Conservation (phyloP, 1,140 invertebrate species). For the Hylaeus volcanicus region DNA sequence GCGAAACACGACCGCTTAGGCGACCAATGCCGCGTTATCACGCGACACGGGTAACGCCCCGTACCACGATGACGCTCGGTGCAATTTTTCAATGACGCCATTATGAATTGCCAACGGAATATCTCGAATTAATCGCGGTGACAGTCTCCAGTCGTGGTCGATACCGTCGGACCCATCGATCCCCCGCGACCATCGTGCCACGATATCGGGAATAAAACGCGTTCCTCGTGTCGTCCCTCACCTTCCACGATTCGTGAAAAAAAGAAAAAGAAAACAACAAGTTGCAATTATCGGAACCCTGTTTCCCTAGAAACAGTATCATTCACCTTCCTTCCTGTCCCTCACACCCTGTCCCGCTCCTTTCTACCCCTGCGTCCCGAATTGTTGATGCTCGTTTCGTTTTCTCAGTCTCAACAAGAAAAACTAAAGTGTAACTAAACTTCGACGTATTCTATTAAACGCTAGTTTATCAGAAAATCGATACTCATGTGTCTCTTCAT, state of each 20-base stretch:
- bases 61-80: conserved; percentile 43
- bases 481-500: conserved; percentile 31
- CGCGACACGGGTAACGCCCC: conserved; percentile 54
- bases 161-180: conserved; percentile 1
- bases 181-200: not conserved
- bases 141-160: not conserved
- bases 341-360: not conserved
- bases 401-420: conserved; percentile 68
- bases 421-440: conserved; percentile 74
- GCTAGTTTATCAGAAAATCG: conserved; percentile 78
- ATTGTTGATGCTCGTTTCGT: conserved; percentile 69
- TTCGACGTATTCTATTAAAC: conserved; percentile 78
- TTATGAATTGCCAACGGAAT: not conserved
- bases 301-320: not conserved
- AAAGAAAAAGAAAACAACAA: no score
- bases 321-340: not conserved
- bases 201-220: not conserved
- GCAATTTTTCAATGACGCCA: conserved; percentile 45
- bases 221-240: not conserved
- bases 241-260: not conserved
- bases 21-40: conserved; percentile 72
- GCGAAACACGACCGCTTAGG: conserved; percentile 63
- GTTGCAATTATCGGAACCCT: not conserved
- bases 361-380: conserved; percentile 48
- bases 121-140: not conserved